Evolutionary conservation across 2,888 invertebrate species (phyloP).

Genomic region (Temnothorax ravouxi): DNA sequence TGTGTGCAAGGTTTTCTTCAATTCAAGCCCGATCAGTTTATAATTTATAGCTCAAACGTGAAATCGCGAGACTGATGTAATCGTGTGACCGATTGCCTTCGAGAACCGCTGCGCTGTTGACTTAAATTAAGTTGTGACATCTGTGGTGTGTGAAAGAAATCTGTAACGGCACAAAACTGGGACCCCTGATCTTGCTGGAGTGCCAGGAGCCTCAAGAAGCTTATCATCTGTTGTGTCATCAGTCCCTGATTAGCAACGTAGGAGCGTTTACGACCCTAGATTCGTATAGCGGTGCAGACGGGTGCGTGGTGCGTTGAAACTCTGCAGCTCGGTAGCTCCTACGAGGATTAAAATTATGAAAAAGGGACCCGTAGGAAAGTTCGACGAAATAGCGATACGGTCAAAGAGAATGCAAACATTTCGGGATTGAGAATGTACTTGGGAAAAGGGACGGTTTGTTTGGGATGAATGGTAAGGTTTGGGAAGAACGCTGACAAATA

Average conservation of each 20-base stretch:
- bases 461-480: neutral
- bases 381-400: neutral
- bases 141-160: conserved; percentile 66
- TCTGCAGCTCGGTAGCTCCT: neutral
- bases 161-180: conserved; percentile 80
- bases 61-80: neutral
- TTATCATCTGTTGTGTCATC: conserved; percentile 82
- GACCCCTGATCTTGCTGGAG: conserved; percentile 80
- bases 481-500: neutral
- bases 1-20: conserved; percentile 76
- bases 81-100: neutral
- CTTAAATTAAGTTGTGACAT: conserved; percentile 10
- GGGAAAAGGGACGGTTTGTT: neutral
- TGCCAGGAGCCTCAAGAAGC: conserved; percentile 81
- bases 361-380: conserved; percentile 8
- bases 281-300: conserved; percentile 79
- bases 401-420: conserved; percentile 22
- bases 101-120: neutral
- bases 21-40: neutral
- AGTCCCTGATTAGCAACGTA: conserved; percentile 78
- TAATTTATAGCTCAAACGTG: neutral
- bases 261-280: conserved; percentile 79
- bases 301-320: conserved; percentile 62
- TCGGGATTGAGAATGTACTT: neutral
- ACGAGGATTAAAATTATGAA: neutral